A percentile compares a stretch with the other conserved stretches of the same genome.
Evolutionary conservation across 2,888 invertebrate genomes (phyloP).

Genomic region (Griposia aprilina): DNA sequence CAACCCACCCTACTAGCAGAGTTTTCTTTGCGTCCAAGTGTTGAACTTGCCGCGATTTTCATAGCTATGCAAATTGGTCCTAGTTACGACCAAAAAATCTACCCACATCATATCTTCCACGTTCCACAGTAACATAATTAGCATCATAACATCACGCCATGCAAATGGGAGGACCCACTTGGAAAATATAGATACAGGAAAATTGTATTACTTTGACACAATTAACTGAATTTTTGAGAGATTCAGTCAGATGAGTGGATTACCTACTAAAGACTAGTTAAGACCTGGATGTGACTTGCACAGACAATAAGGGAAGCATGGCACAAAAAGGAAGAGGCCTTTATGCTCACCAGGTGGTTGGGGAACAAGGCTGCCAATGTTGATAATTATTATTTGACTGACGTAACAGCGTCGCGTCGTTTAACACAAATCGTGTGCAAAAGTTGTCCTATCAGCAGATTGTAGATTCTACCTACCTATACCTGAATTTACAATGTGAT

Average conservation of each 20-base stretch:
- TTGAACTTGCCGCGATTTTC: slow-evolving; percentile 48
- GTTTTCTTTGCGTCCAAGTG: slow-evolving; percentile 47
- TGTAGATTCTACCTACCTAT: not conserved
- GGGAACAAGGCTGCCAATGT: not conserved
- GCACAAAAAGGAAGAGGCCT: not conserved
- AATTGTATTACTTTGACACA: not conserved
- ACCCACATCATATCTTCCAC: not conserved
- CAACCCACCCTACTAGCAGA: slow-evolving; percentile 77
- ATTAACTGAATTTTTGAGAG: not conserved
- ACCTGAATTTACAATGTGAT: slow-evolving; percentile 10
- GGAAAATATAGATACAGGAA: too few relatives aligned
- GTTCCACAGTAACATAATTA: not conserved
- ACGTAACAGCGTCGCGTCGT: not conserved
- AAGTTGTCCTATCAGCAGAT: slow-evolving; percentile 34
- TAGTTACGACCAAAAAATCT: too few relatives aligned
- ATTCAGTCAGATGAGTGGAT: not conserved
- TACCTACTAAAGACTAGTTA: not conserved
- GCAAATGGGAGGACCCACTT: not conserved
- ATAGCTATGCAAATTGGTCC: not conserved
- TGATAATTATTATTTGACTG: not conserved
- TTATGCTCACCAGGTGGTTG: not conserved
- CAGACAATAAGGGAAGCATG: not conserved
- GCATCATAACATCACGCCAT: not conserved
- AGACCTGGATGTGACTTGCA: not conserved
- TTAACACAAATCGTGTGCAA: slow-evolving; percentile 40